Conservation (phyloP, 2,113 vertebrate genomes). For the Brienomyrus brachyistius region DNA sequence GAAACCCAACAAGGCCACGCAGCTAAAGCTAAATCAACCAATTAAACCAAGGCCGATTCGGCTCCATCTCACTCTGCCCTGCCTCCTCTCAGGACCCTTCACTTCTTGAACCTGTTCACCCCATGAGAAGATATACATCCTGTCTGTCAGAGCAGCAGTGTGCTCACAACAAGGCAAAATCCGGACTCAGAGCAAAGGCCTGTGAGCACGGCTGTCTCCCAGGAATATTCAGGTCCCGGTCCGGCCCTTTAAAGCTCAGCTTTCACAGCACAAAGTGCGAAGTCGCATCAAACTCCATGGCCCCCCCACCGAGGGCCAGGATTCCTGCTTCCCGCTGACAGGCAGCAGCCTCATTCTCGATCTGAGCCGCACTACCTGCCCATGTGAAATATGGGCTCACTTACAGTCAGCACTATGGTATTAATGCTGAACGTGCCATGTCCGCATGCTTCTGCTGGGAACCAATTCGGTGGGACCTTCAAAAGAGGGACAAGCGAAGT, state of each 20-base stretch:
- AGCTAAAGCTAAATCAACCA: neutral
- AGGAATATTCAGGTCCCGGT: neutral
- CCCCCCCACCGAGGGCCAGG: neutral
- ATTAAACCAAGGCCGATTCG: neutral
- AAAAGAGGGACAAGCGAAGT: neutral
- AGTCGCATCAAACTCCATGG: neutral
- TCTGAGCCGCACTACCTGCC: neutral
- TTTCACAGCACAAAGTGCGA: constrained; percentile 29
- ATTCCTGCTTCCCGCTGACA: neutral
- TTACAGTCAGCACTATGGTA: neutral
- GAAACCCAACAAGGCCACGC: neutral
- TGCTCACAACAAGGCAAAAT: constrained; percentile 30
- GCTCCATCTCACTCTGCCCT: neutral
- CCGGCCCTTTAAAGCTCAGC: constrained; percentile 25
- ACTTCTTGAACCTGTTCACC: constrained; percentile 23
- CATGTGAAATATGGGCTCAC: neutral
- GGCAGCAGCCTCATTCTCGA: neutral
- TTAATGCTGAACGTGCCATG: neutral
- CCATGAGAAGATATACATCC: constrained; percentile 28
- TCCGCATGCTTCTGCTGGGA: neutral
- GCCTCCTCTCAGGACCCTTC: constrained; percentile 9
- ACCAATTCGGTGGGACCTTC: neutral
- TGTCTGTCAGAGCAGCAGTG: constrained; percentile 18
- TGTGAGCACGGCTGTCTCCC: neutral
- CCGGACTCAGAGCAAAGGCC: constrained; percentile 17